A percentile compares a stretch with the other conserved stretches of the same genome.
Evolutionary conservation across 92 coral and sea anemone species (phyloP).

Genomic region (Epizoanthus stellaris): DNA sequence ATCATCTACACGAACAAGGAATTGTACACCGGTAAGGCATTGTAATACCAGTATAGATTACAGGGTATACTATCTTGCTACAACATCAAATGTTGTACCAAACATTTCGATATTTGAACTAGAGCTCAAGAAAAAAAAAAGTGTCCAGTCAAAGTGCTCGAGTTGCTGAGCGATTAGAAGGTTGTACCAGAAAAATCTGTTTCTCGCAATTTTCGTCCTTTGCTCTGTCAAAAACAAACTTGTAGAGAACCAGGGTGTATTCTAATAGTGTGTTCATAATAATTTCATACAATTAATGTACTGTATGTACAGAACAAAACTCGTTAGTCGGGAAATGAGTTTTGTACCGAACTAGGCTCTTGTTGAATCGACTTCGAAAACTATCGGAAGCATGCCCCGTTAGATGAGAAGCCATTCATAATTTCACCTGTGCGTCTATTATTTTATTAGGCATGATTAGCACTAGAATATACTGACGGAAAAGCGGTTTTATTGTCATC

Average conservation of each 20-base stretch:
- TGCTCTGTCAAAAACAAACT: not conserved
- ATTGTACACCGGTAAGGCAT: constrained; percentile 93
- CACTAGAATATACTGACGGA: constrained; percentile 42
- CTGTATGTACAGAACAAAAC: constrained; percentile 6
- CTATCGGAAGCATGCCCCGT: constrained; percentile 8
- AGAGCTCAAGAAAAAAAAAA: too few species aligned
- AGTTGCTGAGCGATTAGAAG: constrained; percentile 5
- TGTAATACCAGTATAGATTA: not conserved
- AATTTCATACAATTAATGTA: not conserved
- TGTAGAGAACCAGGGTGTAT: not conserved
- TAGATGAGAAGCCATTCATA: not conserved
- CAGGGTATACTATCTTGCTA: not conserved
- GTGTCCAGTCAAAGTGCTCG: not conserved
- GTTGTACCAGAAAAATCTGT: not conserved
- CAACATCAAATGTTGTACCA: not conserved
- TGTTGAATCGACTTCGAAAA: not conserved
- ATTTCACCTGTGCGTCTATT: not conserved
- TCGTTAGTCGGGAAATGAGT: not conserved
- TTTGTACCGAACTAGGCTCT: not conserved
- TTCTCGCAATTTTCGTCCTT: not conserved
- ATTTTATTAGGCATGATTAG: constrained; percentile 30
- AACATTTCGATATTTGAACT: not conserved
- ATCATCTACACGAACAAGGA: constrained; percentile 88
- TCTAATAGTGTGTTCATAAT: too few species aligned
- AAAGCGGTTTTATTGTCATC: constrained; percentile 48